Evolutionary conservation across 1,140 invertebrate species (phyloP).

Genomic region (Cecropterus lyciades): DNA sequence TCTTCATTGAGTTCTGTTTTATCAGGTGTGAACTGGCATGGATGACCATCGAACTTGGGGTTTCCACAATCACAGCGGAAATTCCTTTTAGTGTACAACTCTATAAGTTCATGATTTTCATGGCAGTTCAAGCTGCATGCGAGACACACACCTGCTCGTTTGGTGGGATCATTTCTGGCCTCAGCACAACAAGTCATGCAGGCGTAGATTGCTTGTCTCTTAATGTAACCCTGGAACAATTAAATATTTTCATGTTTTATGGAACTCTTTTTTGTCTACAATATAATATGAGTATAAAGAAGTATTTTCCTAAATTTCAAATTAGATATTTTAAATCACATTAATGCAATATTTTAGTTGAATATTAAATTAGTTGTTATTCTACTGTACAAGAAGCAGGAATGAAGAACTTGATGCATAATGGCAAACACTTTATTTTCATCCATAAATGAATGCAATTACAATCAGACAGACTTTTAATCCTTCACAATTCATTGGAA

Average conservation of each 20-base stretch:
- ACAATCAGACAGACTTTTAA: too few relatives aligned
- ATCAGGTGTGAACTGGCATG: slow-evolving; percentile 89
- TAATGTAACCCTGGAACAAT: slow-evolving; percentile 93
- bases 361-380: too few relatives aligned
- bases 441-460: too few relatives aligned
- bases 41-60: slow-evolving; percentile 89
- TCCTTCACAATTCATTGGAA: too few relatives aligned
- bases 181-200: slow-evolving; percentile 94
- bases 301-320: too few relatives aligned
- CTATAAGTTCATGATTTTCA: slow-evolving; percentile 97
- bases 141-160: slow-evolving; percentile 94
- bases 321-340: too few relatives aligned
- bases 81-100: slow-evolving; percentile 98
- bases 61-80: slow-evolving; percentile 99
- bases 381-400: too few relatives aligned
- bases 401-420: too few relatives aligned
- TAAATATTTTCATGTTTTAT: background rate
- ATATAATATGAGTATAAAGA: too few relatives aligned
- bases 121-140: slow-evolving; percentile 98
- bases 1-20: slow-evolving; percentile 89
- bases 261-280: too few relatives aligned
- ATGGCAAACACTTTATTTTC: too few relatives aligned
- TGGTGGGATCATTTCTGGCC: slow-evolving; percentile 82
- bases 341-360: too few relatives aligned
- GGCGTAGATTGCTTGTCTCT: slow-evolving; percentile 97